Evolutionary conservation across 2,113 vertebrate species (phyloP).

Genomic region (Xerus inauris): DNA sequence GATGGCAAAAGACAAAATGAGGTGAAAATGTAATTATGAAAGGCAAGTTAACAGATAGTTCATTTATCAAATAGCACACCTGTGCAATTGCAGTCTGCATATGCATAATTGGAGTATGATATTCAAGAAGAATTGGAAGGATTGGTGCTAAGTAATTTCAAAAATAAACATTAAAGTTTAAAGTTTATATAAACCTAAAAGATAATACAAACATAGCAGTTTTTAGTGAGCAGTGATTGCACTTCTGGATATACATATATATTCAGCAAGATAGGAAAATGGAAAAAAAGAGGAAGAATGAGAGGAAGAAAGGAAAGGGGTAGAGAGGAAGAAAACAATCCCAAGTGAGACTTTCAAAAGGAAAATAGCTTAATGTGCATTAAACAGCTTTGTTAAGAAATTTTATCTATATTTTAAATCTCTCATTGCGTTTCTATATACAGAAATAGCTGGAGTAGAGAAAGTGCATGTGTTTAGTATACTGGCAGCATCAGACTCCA

Average conservation of each 20-base stretch:
- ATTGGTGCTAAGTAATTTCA: background rate
- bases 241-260: too few species aligned
- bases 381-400: background rate
- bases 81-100: background rate
- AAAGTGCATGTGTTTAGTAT: background rate
- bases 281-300: too few species aligned
- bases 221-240: background rate
- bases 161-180: background rate
- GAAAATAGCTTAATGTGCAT: background rate
- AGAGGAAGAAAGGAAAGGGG: too few species aligned
- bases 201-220: background rate
- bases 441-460: background rate
- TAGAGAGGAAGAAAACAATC: background rate
- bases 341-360: background rate
- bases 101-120: constrained; percentile 14
- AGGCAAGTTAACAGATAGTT: constrained; percentile 39
- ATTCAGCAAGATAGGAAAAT: too few species aligned
- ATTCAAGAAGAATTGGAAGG: constrained; percentile 1
- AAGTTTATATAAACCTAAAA: background rate
- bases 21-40: constrained; percentile 49
- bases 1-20: constrained; percentile 37
- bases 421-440: background rate
- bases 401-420: background rate
- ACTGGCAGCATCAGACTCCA: background rate
- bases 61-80: constrained; percentile 50